Evolutionary conservation across 2,888 invertebrate genomes (phyloP).

Genomic region (Onthophagus sagittarius): DNA sequence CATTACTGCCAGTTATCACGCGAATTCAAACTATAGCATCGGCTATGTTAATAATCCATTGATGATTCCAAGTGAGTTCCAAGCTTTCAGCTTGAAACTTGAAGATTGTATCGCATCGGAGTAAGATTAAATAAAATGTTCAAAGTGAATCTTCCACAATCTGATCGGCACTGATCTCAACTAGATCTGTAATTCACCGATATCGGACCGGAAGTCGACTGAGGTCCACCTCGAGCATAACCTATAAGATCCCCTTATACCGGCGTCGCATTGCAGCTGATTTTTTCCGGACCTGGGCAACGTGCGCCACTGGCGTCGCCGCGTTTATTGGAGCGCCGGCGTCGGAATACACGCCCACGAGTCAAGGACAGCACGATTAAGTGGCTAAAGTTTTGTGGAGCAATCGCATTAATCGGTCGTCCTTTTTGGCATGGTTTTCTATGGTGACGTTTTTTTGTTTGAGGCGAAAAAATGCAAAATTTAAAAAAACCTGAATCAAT

Average conservation of each 20-base stretch:
- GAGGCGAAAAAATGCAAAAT: neutral
- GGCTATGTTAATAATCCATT: neutral
- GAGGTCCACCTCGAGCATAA: slow-evolving; percentile 29
- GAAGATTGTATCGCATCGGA: no score
- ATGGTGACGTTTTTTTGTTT: neutral
- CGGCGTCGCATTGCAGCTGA: slow-evolving; percentile 41
- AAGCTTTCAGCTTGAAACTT: neutral
- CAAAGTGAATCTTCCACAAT: neutral
- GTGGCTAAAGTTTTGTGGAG: neutral
- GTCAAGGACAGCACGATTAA: neutral
- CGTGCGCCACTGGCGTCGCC: neutral
- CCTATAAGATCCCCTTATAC: slow-evolving; percentile 32
- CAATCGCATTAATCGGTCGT: neutral
- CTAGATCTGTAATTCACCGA: slow-evolving; percentile 16
- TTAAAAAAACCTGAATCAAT: no score
- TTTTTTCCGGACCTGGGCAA: slow-evolving; percentile 32
- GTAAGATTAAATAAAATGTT: neutral
- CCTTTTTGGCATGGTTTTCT: slow-evolving; percentile 2
- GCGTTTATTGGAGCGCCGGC: neutral
- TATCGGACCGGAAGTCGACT: slow-evolving; percentile 30
- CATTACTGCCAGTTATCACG: neutral
- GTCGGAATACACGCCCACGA: neutral
- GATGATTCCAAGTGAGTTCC: neutral
- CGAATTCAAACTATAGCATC: neutral
- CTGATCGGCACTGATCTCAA: neutral